These are phyloP conservation scores for Drosophila atroscutellata DNA, from an alignment of 2,888 invertebrate species.

Conservation along the genomic window DNA sequence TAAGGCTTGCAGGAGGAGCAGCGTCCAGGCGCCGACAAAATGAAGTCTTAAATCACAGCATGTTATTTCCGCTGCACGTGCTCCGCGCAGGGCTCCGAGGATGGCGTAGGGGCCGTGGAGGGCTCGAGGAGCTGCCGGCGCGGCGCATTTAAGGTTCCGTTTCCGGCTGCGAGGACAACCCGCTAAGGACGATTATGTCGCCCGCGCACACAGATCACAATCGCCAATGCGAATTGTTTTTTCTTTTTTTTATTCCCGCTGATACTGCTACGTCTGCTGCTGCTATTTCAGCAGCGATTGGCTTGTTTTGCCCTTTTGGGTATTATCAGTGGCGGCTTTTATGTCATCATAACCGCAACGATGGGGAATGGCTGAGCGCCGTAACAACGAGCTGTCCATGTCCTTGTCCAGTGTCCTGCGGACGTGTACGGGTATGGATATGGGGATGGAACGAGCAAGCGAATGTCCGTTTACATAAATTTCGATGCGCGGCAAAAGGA, in stretches of 20 bases:
- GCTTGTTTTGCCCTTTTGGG: conserved; percentile 63
- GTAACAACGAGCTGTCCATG: conserved; percentile 41
- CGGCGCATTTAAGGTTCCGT: conserved; percentile 75
- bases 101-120: neutral
- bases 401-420: conserved; percentile 29
- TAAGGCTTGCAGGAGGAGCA: conserved; percentile 17
- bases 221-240: conserved; percentile 67
- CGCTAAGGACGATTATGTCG: conserved; percentile 49
- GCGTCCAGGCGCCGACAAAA: conserved; percentile 65
- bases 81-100: conserved; percentile 2
- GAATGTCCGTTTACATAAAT: conserved; percentile 80
- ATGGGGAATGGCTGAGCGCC: conserved; percentile 20
- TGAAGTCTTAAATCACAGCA: conserved; percentile 82
- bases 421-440: conserved; percentile 3
- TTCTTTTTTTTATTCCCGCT: conserved; percentile 16
- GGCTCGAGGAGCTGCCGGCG: conserved; percentile 30
- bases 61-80: conserved; percentile 81
- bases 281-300: conserved; percentile 48
- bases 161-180: conserved; percentile 61
- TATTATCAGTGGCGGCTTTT: conserved; percentile 75
- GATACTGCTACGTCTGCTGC: conserved; percentile 7
- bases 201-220: conserved; percentile 59
- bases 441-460: conserved; percentile 49
- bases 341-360: conserved; percentile 76
- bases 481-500: conserved; percentile 65